Conservation (phyloP, 1,140 invertebrate genomes). For the Trichoplusia ni region DNA sequence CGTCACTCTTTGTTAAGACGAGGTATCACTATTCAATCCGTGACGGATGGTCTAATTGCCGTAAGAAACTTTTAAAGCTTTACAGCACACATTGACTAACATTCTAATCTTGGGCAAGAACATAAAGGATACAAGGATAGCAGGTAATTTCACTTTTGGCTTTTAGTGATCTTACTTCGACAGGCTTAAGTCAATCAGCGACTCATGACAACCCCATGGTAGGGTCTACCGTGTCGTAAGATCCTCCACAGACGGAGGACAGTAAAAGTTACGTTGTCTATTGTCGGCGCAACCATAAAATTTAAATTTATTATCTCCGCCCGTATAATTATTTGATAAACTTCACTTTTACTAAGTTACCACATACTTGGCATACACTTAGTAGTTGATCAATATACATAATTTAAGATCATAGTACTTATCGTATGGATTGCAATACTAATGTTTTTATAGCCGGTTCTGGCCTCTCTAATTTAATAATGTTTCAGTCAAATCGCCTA, state of each 20-base stretch:
- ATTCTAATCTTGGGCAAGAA: neutral
- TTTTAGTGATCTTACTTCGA: no score
- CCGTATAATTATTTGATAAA: conserved; percentile 21
- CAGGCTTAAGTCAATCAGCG: no score
- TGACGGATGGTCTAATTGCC: no score
- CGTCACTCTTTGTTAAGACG: no score
- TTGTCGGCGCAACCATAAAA: conserved; percentile 18
- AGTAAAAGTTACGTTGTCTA: conserved; percentile 16
- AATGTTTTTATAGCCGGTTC: neutral
- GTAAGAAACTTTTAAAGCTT: neutral
- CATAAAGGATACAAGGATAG: no score
- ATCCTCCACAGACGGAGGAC: neutral
- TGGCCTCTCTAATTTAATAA: neutral
- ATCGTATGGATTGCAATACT: neutral
- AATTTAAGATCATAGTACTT: neutral
- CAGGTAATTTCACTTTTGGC: no score
- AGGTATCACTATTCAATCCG: no score
- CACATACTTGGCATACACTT: conserved; percentile 12
- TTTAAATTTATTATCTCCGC: conserved; percentile 25
- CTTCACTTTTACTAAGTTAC: conserved; percentile 10
- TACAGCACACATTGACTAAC: neutral
- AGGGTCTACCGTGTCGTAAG: neutral
- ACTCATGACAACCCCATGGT: neutral
- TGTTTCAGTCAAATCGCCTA: no score
- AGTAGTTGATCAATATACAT: conserved; percentile 1